Evolutionary conservation across 1,140 invertebrate genomes (phyloP).

Genomic region (Pseudoatta argentina): DNA sequence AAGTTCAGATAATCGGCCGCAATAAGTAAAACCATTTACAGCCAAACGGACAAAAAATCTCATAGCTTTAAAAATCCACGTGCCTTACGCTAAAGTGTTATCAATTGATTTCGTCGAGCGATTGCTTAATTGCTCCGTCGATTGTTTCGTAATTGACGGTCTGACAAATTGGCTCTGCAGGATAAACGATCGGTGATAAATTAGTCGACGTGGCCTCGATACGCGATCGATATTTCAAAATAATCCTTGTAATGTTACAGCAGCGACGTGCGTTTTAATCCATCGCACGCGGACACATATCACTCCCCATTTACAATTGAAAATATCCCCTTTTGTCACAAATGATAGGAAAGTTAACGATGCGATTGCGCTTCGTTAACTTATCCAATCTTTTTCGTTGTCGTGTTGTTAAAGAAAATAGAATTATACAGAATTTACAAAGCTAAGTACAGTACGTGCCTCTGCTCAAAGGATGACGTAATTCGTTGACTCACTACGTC

Average conservation of each 20-base stretch:
- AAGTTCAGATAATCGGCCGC: slow-evolving; percentile 17
- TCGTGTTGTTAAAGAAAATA: slow-evolving; percentile 24
- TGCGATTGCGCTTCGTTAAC: neutral
- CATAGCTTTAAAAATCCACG: slow-evolving; percentile 29
- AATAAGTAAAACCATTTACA: slow-evolving; percentile 21
- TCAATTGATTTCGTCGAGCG: slow-evolving; percentile 64
- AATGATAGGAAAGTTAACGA: neutral
- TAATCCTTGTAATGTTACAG: slow-evolving; percentile 6
- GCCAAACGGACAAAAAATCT: neutral
- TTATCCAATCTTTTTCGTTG: slow-evolving; percentile 7
- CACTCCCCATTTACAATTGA: neutral
- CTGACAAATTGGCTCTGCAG: slow-evolving; percentile 65
- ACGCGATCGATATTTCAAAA: slow-evolving; percentile 32
- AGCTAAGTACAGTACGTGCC: neutral
- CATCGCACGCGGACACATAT: neutral
- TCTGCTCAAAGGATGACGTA: slow-evolving; percentile 4
- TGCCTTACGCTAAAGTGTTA: slow-evolving; percentile 27
- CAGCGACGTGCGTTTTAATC: slow-evolving; percentile 19
- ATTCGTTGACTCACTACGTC: slow-evolving; percentile 2
- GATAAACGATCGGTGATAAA: slow-evolving; percentile 73
- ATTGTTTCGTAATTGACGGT: slow-evolving; percentile 74
- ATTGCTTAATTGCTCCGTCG: slow-evolving; percentile 72
- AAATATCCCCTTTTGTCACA: neutral
- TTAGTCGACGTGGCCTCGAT: slow-evolving; percentile 52
- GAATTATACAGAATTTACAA: neutral